These are phyloP conservation scores for Euphydryas editha DNA, from an alignment of 2,888 invertebrate species.

Conservation along the genomic window DNA sequence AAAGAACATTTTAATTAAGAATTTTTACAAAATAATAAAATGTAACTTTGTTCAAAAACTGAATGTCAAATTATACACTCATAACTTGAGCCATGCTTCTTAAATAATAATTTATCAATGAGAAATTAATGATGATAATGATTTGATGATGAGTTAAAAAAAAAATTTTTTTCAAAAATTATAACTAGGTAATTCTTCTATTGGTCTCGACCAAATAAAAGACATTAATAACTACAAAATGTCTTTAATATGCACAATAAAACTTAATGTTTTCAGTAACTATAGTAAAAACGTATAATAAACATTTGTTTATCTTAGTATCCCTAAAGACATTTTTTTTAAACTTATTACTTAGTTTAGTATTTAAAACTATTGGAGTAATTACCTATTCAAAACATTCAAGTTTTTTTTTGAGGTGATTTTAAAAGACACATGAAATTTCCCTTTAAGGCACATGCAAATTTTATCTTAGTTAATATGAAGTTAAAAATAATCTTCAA, in stretches of 20 bases:
- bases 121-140: no score
- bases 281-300: neutral
- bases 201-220: neutral
- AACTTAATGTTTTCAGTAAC: neutral
- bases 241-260: conserved; percentile 12
- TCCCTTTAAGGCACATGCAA: neutral
- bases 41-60: no score
- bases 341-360: neutral
- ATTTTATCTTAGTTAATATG: neutral
- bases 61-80: no score
- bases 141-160: no score
- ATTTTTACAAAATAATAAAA: no score
- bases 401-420: neutral
- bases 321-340: neutral
- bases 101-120: no score
- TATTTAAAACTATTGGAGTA: neutral
- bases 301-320: neutral
- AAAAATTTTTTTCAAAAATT: conserved; percentile 2
- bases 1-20: no score
- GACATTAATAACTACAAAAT: neutral
- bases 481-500: neutral
- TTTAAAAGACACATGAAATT: neutral
- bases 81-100: no score
- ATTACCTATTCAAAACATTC: neutral
- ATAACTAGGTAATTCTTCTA: no score